These are phyloP conservation scores for Drosophila picticornis DNA, from an alignment of 2,888 invertebrate genomes.

Conservation along the genomic window DNA sequence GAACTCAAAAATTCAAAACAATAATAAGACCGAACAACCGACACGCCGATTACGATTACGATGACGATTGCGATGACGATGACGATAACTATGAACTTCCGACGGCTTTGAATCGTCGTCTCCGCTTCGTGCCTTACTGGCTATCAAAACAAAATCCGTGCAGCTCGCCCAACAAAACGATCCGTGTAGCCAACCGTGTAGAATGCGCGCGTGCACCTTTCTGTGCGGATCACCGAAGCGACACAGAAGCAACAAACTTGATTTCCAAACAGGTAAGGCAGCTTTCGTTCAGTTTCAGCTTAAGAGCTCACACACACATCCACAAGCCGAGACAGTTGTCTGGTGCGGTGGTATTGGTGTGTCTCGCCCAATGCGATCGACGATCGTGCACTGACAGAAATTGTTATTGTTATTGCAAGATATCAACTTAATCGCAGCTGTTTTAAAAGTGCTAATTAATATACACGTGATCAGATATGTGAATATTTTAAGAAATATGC, in stretches of 20 bases:
- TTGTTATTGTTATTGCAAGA: background rate
- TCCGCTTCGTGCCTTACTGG: slow-evolving; percentile 47
- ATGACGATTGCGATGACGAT: no score
- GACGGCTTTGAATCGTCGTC: slow-evolving; percentile 58
- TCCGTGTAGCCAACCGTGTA: slow-evolving; percentile 66
- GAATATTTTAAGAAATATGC: background rate
- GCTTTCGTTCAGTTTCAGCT: slow-evolving; percentile 76
- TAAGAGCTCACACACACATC: slow-evolving; percentile 55
- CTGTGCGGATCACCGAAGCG: slow-evolving; percentile 80
- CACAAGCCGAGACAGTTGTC: slow-evolving; percentile 12
- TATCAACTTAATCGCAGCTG: background rate
- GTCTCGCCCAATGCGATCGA: slow-evolving; percentile 64
- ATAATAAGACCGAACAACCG: background rate
- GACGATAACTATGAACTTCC: slow-evolving; percentile 46
- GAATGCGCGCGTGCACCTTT: slow-evolving; percentile 80
- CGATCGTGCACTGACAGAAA: slow-evolving; percentile 58
- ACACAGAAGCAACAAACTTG: slow-evolving; percentile 80
- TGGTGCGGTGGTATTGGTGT: slow-evolving; percentile 25
- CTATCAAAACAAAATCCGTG: slow-evolving; percentile 47
- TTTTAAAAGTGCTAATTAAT: background rate
- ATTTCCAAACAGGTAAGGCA: slow-evolving; percentile 77
- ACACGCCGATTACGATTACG: slow-evolving; percentile 19
- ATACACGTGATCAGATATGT: background rate
- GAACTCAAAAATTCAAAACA: slow-evolving; percentile 10
- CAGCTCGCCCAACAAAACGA: slow-evolving; percentile 46